These are phyloP conservation scores for Jaculus jaculus DNA, from an alignment of 2,113 vertebrate species.

Conservation along the genomic window DNA sequence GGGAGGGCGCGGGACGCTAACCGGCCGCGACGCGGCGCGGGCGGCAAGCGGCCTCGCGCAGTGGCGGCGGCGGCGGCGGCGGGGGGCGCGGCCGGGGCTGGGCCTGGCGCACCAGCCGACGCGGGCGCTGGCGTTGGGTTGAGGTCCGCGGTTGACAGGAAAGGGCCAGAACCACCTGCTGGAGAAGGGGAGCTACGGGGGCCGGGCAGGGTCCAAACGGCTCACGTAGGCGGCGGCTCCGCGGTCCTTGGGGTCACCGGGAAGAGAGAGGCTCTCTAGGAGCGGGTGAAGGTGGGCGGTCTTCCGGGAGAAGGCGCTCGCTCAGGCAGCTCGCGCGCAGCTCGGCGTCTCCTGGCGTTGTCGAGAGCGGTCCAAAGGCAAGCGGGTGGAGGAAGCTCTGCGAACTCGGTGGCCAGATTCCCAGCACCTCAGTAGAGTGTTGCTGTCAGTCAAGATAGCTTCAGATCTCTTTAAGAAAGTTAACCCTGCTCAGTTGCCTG, in stretches of 20 bases:
- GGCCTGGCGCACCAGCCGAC: not conserved
- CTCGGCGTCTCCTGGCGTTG: not conserved
- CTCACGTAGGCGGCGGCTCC: constrained; percentile 37
- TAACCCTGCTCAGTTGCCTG: not conserved
- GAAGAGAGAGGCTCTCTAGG: not conserved
- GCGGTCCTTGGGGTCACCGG: constrained; percentile 26
- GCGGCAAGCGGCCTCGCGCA: not conserved
- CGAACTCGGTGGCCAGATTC: not conserved
- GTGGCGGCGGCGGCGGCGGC: not conserved
- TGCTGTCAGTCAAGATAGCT: not conserved
- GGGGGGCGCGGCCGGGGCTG: constrained; percentile 35
- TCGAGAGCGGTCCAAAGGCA: not conserved
- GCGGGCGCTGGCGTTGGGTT: constrained; percentile 45
- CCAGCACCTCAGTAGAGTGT: not conserved
- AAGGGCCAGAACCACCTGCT: constrained; percentile 77
- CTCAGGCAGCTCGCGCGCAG: not conserved
- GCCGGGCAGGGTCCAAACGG: constrained; percentile 77
- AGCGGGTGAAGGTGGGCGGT: not conserved
- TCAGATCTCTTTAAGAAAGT: not conserved
- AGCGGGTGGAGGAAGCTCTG: not conserved
- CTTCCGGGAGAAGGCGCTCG: not conserved
- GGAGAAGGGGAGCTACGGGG: constrained; percentile 76
- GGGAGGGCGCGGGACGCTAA: not conserved
- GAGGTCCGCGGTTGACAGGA: constrained; percentile 56
- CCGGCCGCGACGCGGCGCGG: not conserved